These are phyloP conservation scores for Scyliorhinus canicula DNA, from an alignment of 2,797 vertebrate genomes.

Conservation along the genomic window DNA sequence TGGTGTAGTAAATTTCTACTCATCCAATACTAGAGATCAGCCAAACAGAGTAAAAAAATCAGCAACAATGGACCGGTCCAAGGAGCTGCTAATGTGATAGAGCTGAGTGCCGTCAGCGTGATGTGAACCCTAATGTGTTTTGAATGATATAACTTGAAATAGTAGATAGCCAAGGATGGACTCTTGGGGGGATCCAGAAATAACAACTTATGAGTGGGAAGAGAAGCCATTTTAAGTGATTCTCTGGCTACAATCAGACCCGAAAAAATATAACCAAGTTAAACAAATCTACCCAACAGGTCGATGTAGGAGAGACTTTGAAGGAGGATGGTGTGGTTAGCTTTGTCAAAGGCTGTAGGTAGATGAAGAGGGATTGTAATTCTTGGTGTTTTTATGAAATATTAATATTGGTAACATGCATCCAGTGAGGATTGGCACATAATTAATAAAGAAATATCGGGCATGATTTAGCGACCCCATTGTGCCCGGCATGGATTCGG, in stretches of 20 bases:
- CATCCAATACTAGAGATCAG: not conserved
- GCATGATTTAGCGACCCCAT: too few relatives aligned
- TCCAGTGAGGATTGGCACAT: not conserved
- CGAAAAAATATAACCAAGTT: not conserved
- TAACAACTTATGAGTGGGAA: not conserved
- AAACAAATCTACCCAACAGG: not conserved
- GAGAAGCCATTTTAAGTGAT: not conserved
- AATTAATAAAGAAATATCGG: not conserved
- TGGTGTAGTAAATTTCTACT: not conserved
- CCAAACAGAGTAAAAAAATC: not conserved
- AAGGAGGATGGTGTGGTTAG: not conserved
- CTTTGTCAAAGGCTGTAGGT: not conserved
- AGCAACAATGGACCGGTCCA: not conserved
- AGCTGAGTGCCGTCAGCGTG: not conserved
- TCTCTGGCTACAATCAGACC: not conserved
- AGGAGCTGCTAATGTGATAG: not conserved
- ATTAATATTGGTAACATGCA: not conserved
- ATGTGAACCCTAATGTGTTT: not conserved
- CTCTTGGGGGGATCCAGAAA: not conserved
- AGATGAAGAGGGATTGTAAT: not conserved
- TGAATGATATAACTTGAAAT: not conserved
- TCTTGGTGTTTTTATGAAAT: not conserved
- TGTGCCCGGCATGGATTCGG: too few relatives aligned
- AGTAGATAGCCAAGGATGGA: not conserved
- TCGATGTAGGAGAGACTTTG: not conserved